Evolutionary conservation across 2,888 invertebrate genomes (phyloP), one percentile per base, ranked within the genome.

Genomic region (Zaprionus lineosus): DNA sequence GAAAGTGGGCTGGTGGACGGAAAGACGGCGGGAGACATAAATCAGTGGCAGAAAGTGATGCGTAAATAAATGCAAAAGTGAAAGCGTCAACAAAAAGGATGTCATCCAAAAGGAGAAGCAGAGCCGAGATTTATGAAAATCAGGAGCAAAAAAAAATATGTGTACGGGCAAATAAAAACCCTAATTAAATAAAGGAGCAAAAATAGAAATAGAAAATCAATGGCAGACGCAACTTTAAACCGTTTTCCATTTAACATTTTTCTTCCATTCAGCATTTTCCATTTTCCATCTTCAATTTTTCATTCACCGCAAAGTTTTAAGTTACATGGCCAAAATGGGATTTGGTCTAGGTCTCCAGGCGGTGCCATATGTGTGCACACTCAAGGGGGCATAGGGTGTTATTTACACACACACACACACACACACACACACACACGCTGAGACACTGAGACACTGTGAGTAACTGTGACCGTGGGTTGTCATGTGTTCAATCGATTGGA

Each of bases 401-500:
- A n/a, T 36, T 15, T 14, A 33, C 5, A 37, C 9, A 33, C 7
- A 2, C 1, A 34, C 52, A 31, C 47, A 12, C 59, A 40, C 39
- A 18, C 26, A 40, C 52, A 36, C 50, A 36, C 50, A 15, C 24
- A 59, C 69, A 51, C 26, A 55, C 40, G 48, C 53, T 60, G 40
- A 74, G 62, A n/a, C n/a, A n/a, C n/a, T n/a, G n/a, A n/a, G n/a
- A n/a, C n/a, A n/a, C n/a, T n/a, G n/a, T n/a, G n/a, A n/a, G n/a
- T 58, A 56, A 75, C 76, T 76, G 46, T 11, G 50, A 29, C 47
- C 47, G 60, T 29, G 53, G 75, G 70, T 59, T 77, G 78, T 79
- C 84, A 82, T 71, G 82, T 77, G 78, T 71, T 82, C 84, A 79
- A 79, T 79, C 78, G 78, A 79, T 82, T 79, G 78, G 78, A 79